Evolutionary conservation across 1,140 invertebrate species (phyloP), one percentile per base, ranked within the genome.

Genomic region (Platyura marginata): DNA sequence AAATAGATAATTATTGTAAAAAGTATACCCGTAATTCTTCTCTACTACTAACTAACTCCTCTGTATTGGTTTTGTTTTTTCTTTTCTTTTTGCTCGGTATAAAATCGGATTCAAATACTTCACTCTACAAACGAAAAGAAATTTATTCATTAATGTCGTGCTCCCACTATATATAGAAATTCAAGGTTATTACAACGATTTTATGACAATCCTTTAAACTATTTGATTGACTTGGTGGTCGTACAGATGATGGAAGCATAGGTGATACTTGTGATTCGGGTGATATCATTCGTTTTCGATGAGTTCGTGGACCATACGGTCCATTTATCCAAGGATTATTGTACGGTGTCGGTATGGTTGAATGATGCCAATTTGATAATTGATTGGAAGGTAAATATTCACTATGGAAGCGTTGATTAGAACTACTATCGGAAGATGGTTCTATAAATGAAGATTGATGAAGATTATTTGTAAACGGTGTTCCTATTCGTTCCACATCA

Each of bases 71-170:
- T 5, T 10, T 41, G 39, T 55, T 56, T 25, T 54, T 51, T 44
- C 57, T 55, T 47, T 51, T 51, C 50, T 57, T 57, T 48, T 55
- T 57, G 48, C 52, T 57, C 44, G 55, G 55, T 45, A 57, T 57
- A 33, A 57, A 51, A 53, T 57, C 55, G 47, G 50, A 55, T 44
- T 57, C 55, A 6, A 55, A 52, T 20, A 57, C 55, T 38, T 53
- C 55, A 49, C 47, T 57, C 44, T 41, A 52, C 46, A 8, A 29
- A 29, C 13, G 25, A 8, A n/a, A n/a, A 29, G 25, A 29, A 29
- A 29, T 29, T 29, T 29, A 29, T 29, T 29, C 13, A 29, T 29
- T 8, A 29, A 29, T 29, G 25, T 29, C 6, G 25, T 29, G 6
- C 13, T n/a, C n/a, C n/a, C n/a, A n/a, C n/a, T n/a, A n/a, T n/a